Percentiles rank a stretch among this genome's conserved stretches.
Conservation (phyloP, 2,888 invertebrate species). For the Portevinia maculata region DNA sequence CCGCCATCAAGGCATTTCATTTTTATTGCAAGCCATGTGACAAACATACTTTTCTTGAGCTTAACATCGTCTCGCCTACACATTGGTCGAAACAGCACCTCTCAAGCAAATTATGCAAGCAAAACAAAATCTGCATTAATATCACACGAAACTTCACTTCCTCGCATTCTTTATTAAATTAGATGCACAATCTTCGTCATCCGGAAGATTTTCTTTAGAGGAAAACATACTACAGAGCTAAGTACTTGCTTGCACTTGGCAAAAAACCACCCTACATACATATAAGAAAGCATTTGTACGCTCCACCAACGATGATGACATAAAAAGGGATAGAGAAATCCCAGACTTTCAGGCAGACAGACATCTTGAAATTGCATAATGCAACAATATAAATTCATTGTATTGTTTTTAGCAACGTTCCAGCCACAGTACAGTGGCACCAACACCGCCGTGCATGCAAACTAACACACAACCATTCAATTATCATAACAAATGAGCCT, state of each 20-base stretch:
- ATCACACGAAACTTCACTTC: conserved; percentile 50
- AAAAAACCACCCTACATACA: conserved; percentile 39
- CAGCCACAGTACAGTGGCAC: conserved; percentile 21
- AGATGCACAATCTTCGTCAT: conserved; percentile 66
- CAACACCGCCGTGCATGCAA: conserved; percentile 17
- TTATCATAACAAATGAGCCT: conserved; percentile 74
- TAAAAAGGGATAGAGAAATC: conserved; percentile 16
- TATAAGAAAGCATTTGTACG: conserved; percentile 23
- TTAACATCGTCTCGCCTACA: conserved; percentile 36
- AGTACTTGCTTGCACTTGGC: conserved; percentile 58
- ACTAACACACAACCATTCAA: conserved; percentile 62
- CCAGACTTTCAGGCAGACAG: conserved; percentile 71
- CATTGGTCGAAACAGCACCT: conserved; percentile 23
- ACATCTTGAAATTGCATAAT: conserved; percentile 72
- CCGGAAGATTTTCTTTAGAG: conserved; percentile 59
- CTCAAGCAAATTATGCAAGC: conserved; percentile 54
- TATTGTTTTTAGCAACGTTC: conserved; percentile 60
- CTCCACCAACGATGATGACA: neutral
- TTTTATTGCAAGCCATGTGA: too few relatives aligned
- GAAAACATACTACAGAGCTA: conserved; percentile 49
- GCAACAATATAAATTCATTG: conserved; percentile 70
- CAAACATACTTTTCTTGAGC: neutral
- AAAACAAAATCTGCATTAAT: conserved; percentile 60
- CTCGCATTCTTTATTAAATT: conserved; percentile 64
- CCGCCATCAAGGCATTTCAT: too few relatives aligned